These are phyloP conservation scores for Cliona cf. orientalis DNA, from an alignment of 37 sponge, comb jelly and placozoan species.

Conservation along the genomic window DNA sequence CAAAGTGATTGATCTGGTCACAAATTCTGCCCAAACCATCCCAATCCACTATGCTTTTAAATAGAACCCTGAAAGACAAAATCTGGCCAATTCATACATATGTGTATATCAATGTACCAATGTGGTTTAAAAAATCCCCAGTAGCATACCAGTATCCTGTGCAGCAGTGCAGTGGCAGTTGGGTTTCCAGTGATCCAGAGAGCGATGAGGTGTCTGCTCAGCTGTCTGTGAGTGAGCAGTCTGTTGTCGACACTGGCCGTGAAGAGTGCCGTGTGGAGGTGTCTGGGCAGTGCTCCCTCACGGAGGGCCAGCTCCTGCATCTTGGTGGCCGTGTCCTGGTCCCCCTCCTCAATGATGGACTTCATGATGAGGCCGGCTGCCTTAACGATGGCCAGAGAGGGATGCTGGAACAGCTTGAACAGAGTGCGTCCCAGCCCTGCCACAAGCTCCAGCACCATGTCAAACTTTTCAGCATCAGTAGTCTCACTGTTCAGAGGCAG, in stretches of 20 bases:
- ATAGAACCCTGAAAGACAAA: no score
- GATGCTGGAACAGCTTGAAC: slow-evolving; percentile 97
- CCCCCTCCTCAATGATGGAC: slow-evolving; percentile 95
- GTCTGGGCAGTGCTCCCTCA: slow-evolving; percentile 96
- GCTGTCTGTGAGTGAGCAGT: slow-evolving; percentile 90
- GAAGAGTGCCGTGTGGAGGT: slow-evolving; percentile 95
- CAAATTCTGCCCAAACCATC: no score
- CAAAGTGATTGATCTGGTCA: no score
- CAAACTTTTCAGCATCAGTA: slow-evolving; percentile 90
- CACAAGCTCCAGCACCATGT: slow-evolving; percentile 88
- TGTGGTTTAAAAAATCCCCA: not conserved
- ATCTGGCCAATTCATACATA: not conserved
- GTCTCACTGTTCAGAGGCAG: slow-evolving; percentile 84
- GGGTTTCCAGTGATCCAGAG: slow-evolving; percentile 95
- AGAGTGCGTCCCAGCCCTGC: slow-evolving; percentile 87
- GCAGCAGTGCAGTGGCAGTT: slow-evolving; percentile 80
- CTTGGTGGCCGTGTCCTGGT: slow-evolving; percentile 78
- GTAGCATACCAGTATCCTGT: slow-evolving; percentile 75
- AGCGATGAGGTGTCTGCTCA: slow-evolving; percentile 90
- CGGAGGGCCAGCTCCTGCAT: slow-evolving; percentile 99
- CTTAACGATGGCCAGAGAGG: slow-evolving; percentile 96
- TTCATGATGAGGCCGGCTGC: slow-evolving; percentile 98
- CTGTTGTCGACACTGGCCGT: slow-evolving; percentile 89
- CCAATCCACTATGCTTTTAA: no score
- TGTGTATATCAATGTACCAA: not conserved